phyloP scores from a whole-genome alignment of 2,888 invertebrate species.

The Coelinius sp. region DNA sequence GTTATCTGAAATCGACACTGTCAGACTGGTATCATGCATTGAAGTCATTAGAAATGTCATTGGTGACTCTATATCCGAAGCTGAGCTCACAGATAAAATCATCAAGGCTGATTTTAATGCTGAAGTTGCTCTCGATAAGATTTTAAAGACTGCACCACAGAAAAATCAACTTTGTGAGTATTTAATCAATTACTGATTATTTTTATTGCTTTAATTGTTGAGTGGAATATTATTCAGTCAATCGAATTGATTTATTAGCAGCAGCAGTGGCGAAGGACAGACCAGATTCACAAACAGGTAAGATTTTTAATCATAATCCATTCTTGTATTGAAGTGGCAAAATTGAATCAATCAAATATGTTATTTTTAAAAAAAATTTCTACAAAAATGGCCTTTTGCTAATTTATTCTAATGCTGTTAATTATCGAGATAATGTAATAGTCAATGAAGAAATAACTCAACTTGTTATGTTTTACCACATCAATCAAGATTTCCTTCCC shows the following conservation, averaged over 20 bases:
- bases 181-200: conserved; percentile 34
- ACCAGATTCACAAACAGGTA: conserved; percentile 56
- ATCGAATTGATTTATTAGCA: conserved; percentile 40
- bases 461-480: conserved; percentile 41
- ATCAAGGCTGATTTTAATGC: conserved; percentile 82
- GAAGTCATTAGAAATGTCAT: conserved; percentile 86
- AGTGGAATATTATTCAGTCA: background rate
- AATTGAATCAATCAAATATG: background rate
- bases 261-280: conserved; percentile 46
- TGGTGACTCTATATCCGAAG: conserved; percentile 83
- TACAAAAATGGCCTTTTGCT: too few species aligned
- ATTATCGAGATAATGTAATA: background rate
- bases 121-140: conserved; percentile 80
- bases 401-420: too few species aligned
- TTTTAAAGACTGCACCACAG: conserved; percentile 74
- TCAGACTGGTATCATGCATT: conserved; percentile 85
- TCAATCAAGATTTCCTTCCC: background rate
- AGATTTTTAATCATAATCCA: conserved; percentile 35
- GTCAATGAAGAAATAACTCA: conserved; percentile 2
- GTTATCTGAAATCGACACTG: conserved; percentile 80
- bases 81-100: conserved; percentile 80
- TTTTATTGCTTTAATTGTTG: conserved; percentile 37
- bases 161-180: conserved; percentile 7
- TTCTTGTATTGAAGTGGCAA: background rate
- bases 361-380: conserved; percentile 1